Base-by-base conservation (phyloP, 1,140 invertebrate species). In the Drosophila repletoides region DNA sequence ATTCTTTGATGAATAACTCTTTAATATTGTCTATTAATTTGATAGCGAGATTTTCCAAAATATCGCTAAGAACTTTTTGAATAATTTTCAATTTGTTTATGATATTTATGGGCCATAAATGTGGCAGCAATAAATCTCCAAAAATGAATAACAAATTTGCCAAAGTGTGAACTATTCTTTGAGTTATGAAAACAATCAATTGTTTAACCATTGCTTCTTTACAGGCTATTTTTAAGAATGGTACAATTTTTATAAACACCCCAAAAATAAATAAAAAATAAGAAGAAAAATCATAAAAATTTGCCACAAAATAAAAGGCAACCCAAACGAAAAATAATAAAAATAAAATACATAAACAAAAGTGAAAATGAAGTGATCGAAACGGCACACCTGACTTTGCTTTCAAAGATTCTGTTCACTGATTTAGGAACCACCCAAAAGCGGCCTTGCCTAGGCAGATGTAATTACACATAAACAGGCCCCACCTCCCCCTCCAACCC, bases 201-300 rank as follows among this genome's bases (percentile, higher is more conserved):
- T 59, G 63, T 52, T 45, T 36, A 29, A n/a, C n/a, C n/a, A n/a
- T n/a, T n/a, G 15, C 7, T 36, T 59, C 21, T 48, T 55, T 45
- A 21, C 10, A 5, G 14, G 26, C 49, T 68, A 68, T 61, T 63
- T 66, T 66, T 60, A 45, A 52, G 56, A 6, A 36, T 55, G 5
- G 4, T 43, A 40, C 26, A 59, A 43, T 53, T 72, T 75, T 51
- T 48, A 80, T 80, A 81, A 81, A 76, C 63, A 81, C 67, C 77
- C 33, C 76, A 64, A 71, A 24, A n/a, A n/a, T n/a, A n/a, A n/a
- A n/a, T n/a, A n/a, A n/a, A n/a, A n/a, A n/a, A n/a, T n/a, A n/a
- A n/a, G n/a, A n/a, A n/a, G n/a, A n/a, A 72, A 69, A 79, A 38
- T 51, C 76, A 48, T 75, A 72, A 81, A 79, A 79, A 52, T 36